phyloP scores from a whole-genome alignment of 2,113 vertebrate species.

The Hucho hucho region DNA sequence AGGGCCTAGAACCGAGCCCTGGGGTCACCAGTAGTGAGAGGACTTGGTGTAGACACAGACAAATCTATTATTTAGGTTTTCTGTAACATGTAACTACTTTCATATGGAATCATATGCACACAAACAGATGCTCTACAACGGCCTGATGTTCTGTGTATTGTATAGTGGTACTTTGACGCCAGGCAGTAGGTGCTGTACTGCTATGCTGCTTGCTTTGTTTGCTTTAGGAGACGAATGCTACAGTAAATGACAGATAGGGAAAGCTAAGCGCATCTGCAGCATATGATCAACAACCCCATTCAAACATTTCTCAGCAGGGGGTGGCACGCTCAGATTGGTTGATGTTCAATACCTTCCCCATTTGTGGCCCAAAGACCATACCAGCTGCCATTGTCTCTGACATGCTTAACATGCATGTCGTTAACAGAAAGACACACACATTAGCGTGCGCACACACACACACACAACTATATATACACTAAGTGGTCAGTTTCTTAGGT shows the following conservation, averaged over 20 bases:
- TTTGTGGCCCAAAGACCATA: slow-evolving; percentile 30
- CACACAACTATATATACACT: not conserved
- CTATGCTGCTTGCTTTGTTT: too few species aligned
- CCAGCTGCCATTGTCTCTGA: slow-evolving; percentile 29
- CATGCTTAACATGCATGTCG: slow-evolving; percentile 28
- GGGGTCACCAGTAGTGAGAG: too few species aligned
- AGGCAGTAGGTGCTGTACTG: not conserved
- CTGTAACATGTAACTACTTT: not conserved
- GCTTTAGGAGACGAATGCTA: not conserved
- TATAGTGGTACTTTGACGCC: too few species aligned
- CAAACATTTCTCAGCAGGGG: not conserved
- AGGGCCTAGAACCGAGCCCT: too few species aligned
- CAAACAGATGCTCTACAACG: too few species aligned
- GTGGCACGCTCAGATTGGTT: slow-evolving; percentile 22
- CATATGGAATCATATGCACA: not conserved
- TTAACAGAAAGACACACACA: slow-evolving; percentile 30
- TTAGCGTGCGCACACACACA: not conserved
- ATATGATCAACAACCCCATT: not conserved
- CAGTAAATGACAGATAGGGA: slow-evolving; percentile 2
- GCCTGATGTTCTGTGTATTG: not conserved
- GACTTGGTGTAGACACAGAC: too few species aligned
- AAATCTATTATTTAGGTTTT: too few species aligned
- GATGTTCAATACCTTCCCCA: slow-evolving; percentile 8
- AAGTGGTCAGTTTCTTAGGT: too few species aligned
- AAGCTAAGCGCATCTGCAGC: not conserved